Evolutionary conservation across 2,797 vertebrate genomes (phyloP).

Genomic region (Mus caroli): DNA sequence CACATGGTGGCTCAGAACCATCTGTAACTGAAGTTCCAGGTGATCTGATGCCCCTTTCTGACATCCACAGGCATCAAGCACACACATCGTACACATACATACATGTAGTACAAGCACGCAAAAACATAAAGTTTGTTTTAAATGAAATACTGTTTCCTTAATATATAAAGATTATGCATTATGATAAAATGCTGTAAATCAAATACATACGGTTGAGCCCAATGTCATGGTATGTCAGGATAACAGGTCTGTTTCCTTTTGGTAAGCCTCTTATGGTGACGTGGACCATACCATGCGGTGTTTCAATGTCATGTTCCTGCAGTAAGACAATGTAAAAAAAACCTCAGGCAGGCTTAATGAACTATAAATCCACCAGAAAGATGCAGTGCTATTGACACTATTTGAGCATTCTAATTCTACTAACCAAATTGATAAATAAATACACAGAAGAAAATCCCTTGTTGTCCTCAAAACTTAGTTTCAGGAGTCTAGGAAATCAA

Average conservation of each 20-base stretch:
- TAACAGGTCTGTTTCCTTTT: conserved; percentile 95
- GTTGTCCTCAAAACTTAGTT: conserved; percentile 46
- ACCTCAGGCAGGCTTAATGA: conserved; percentile 63
- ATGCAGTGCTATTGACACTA: not conserved
- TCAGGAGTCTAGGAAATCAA: conserved; percentile 11
- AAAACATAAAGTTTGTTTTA: not conserved
- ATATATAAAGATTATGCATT: conserved; percentile 45
- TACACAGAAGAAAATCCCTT: not conserved
- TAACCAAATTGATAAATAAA: conserved; percentile 28
- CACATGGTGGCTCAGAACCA: not conserved
- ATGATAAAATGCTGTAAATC: conserved; percentile 61
- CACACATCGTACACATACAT: not conserved
- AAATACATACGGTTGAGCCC: conserved; percentile 96
- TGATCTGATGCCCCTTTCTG: not conserved
- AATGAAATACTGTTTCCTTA: conserved; percentile 36
- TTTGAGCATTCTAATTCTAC: conserved; percentile 38
- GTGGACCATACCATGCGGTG: conserved; percentile 94
- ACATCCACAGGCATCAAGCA: not conserved
- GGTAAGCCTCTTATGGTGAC: conserved; percentile 95
- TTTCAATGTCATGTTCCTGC: conserved; percentile 98
- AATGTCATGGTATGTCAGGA: conserved; percentile 98
- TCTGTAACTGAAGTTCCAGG: not conserved
- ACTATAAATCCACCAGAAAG: conserved; percentile 16
- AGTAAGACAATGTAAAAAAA: conserved; percentile 77
- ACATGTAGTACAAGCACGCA: not conserved